Evolutionary conservation across 2,888 invertebrate genomes (phyloP), one percentile per base, ranked within the genome.

Genomic region (Erebia aethiops): DNA sequence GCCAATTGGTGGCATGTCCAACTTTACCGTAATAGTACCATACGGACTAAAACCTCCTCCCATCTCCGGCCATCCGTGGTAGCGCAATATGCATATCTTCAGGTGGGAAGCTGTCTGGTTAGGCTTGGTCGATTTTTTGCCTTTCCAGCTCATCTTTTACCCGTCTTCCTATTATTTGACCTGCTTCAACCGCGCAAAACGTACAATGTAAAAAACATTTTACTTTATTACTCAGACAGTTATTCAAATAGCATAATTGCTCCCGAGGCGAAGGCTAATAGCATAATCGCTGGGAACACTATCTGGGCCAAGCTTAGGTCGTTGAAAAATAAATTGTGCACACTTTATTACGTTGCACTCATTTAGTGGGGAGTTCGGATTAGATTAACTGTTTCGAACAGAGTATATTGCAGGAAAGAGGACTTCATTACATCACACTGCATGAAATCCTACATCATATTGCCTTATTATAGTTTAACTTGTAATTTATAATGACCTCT

Each of bases 291-390:
- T 60, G 16, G 60, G 60, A 60, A 41, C 21, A 41, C 60, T 10
- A 9, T 57, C 16, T 14, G 16, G 10, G 41, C 4, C 14, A 41
- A 60, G 2, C 60, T 26, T 26, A 2, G 14, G 60, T 14, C 60
- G 11, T n/a, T 41, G 13, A 41, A 60, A 60, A 60, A 60, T 9
- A 41, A 41, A 57, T 26, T 13, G 1, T 43, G 41, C 35, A 10
- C 13, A 26, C 8, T 60, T 60, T 60, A 60, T 60, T 16, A 16
- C 13, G 10, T 60, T 60, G 60, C n/a, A 60, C 60, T 60, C 41
- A n/a, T 60, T 60, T 56, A 21, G 16, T 16, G 16, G 18, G 11
- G 11, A 56, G 56, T 11, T 4, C 21, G 11, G 21, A 56, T 56
- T 5, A 52, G 51, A 51, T 51, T 51, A n/a, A 51, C 0, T 51